These are phyloP conservation scores for Pseudanteris insignis DNA, from an alignment of 2,888 invertebrate genomes.

Conservation along the genomic window DNA sequence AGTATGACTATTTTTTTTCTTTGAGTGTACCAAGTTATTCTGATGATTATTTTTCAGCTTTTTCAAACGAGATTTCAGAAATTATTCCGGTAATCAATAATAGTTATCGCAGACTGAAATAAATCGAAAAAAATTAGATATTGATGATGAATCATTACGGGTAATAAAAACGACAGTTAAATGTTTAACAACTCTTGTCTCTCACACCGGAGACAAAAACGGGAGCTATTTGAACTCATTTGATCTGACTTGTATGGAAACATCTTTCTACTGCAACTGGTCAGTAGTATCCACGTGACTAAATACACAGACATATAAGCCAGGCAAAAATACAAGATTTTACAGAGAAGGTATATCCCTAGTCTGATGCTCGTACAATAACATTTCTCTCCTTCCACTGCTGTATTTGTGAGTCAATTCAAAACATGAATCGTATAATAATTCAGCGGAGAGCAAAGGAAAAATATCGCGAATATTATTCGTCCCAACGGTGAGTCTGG, in stretches of 20 bases:
- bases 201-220: too few species aligned
- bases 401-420: constrained; percentile 66
- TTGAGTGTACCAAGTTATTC: too few species aligned
- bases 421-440: constrained; percentile 67
- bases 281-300: constrained; percentile 46
- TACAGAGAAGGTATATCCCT: constrained; percentile 55
- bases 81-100: too few species aligned
- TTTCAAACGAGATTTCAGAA: too few species aligned
- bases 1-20: too few species aligned
- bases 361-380: constrained; percentile 58
- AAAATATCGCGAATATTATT: constrained; percentile 63
- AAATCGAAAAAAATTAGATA: too few species aligned
- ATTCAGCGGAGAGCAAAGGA: constrained; percentile 63
- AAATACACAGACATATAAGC: constrained; percentile 45
- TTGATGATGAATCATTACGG: too few species aligned
- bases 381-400: constrained; percentile 64
- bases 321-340: constrained; percentile 57
- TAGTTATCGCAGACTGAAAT: too few species aligned
- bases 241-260: constrained; percentile 44
- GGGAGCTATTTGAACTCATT: too few species aligned
- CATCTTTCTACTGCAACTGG: constrained; percentile 44
- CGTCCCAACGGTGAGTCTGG: constrained; percentile 54
- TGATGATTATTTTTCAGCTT: too few species aligned
- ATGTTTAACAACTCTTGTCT: too few species aligned
- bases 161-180: too few species aligned